phyloP scores from a whole-genome alignment of 2,888 invertebrate genomes.

The Drosophila putrida region DNA sequence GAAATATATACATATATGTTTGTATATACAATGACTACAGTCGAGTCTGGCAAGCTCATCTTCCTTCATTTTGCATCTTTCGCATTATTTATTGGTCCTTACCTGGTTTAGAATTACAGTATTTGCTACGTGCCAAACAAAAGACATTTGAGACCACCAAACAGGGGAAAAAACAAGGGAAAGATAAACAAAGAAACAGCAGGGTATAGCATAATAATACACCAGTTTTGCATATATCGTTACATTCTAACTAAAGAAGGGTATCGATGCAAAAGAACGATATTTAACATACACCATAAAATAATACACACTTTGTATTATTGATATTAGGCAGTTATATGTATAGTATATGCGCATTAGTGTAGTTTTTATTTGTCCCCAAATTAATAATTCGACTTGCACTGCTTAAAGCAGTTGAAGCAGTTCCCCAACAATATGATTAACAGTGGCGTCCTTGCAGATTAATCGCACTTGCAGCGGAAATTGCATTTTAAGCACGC shows the following conservation, averaged over 20 bases:
- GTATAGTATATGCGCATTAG: no score
- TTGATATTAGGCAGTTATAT: no score
- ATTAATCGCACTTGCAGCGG: constrained; percentile 45
- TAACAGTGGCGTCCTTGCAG: constrained; percentile 31
- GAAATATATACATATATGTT: constrained; percentile 6
- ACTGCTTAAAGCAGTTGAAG: neutral
- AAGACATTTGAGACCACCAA: constrained; percentile 57
- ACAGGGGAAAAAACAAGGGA: constrained; percentile 1
- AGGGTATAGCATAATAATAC: constrained; percentile 31
- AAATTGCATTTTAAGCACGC: constrained; percentile 46
- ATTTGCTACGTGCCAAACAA: constrained; percentile 71
- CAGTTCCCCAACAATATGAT: constrained; percentile 2
- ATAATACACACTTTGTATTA: no score
- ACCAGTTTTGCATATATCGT: constrained; percentile 29
- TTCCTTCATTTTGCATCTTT: constrained; percentile 48
- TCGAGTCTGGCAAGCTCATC: constrained; percentile 17
- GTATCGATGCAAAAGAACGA: no score
- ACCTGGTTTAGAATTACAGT: constrained; percentile 77
- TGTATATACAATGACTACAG: constrained; percentile 18
- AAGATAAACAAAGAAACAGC: constrained; percentile 11
- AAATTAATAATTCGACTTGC: constrained; percentile 3
- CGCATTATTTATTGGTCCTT: constrained; percentile 52
- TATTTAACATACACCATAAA: no score
- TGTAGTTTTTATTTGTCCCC: neutral
- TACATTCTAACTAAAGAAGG: neutral